Base-by-base conservation (phyloP, 2,113 vertebrate species). In the Probosciger aterrimus region DNA sequence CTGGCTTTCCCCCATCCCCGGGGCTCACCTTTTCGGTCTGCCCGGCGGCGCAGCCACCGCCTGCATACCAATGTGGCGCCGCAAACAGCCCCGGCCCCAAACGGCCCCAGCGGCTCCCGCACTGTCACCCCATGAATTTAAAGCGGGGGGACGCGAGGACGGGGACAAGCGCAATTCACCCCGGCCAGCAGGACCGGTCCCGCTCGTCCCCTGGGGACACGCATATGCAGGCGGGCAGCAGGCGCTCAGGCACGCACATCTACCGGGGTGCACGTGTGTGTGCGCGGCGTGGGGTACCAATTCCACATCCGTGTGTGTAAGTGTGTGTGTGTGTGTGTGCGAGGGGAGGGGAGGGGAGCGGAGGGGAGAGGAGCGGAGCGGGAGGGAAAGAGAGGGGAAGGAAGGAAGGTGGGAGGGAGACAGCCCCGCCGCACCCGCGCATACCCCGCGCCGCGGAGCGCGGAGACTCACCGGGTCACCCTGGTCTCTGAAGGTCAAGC, bases 401-500 rank as follows among this genome's bases (percentile, higher is more conserved):
- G 41, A 59, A 4, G 35, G 44, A 44, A 9, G 35, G n/a, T 12
- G 18, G n/a, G 33, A 57, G 5, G 23, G 25, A 91, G 30, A 25
- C 90, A 83, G 37, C 59, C 31, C 63, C 83, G 52, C 80, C 64
- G 82, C 93, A 86, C 63, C 80, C 93, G 82, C 90, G 73, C 77
- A 88, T 71, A 31, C 57, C 93, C 60, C 77, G 81, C 39, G 59
- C 87, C 90, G 84, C 92, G 76, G 31, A 85, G 41, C 50, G 87
- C 71, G 71, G 71, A 55, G 86, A 96, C 97, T 97, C 90, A 96
- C 96, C 96, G 86, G 96, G 92, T 97, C 97, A 96, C 96, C 96
- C 97, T 90, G 96, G 94, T 96, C 95, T 92, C 96, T 97, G 96
- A 97, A 97, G 97, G 97, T 98, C 97, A 96, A 65, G 92, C 92